Evolutionary conservation across 2,113 vertebrate species (phyloP).

Genomic region (Cettia cetti): DNA sequence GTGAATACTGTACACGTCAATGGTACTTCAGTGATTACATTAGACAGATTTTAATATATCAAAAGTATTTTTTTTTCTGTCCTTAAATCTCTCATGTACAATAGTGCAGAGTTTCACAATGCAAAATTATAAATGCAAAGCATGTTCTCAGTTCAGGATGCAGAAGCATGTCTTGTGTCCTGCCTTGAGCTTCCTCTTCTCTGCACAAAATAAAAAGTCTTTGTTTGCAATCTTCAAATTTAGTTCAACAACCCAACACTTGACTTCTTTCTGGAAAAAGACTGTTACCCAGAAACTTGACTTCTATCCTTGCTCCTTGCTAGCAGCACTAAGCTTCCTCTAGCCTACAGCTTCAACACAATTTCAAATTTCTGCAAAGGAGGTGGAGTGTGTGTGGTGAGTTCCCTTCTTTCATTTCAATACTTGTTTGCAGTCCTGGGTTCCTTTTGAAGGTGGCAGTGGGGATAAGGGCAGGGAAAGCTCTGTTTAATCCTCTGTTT

Average conservation of each 20-base stretch:
- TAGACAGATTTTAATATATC: not conserved
- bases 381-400: accelerated
- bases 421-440: not conserved
- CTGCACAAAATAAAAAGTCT: not conserved
- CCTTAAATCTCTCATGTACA: not conserved
- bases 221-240: not conserved
- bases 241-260: not conserved
- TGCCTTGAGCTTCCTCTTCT: not conserved
- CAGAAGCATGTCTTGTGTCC: not conserved
- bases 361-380: not conserved
- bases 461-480: not conserved
- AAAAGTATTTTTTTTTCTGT: not conserved
- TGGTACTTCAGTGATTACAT: not conserved
- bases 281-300: not conserved
- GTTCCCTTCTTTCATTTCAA: not conserved
- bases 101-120: not conserved
- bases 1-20: not conserved
- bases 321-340: not conserved
- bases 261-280: not conserved
- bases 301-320: not conserved
- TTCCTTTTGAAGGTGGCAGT: not conserved
- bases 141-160: not conserved
- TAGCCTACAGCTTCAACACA: not conserved
- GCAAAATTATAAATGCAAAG: not conserved
- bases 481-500: not conserved